Evolutionary conservation across 2,113 vertebrate species (phyloP).

Genomic region (Actinemys pallida): DNA sequence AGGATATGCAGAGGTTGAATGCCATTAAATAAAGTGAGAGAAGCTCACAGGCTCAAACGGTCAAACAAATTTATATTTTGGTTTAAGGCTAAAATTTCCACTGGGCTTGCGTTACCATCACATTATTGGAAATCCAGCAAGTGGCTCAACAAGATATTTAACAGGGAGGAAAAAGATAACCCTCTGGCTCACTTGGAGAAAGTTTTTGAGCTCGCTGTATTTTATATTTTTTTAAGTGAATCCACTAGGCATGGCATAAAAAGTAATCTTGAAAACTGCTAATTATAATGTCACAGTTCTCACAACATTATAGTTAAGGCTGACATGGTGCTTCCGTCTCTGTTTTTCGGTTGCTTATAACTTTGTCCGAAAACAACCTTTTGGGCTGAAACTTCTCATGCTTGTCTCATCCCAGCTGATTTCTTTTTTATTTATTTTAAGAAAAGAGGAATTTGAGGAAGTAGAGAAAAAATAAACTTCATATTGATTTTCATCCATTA

Average conservation of each 20-base stretch:
- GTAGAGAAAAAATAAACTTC: not conserved
- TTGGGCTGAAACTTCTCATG: not conserved
- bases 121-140: not conserved
- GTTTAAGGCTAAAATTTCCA: not conserved
- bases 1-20: not conserved
- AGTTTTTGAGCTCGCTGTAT: rapidly evolving
- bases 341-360: not conserved
- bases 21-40: not conserved
- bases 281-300: not conserved
- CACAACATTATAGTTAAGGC: not conserved
- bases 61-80: not conserved
- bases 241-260: not conserved
- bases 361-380: not conserved
- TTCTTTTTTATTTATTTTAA: not conserved
- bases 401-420: not conserved
- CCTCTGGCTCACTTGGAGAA: not conserved
- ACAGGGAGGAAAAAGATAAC: rapidly evolving
- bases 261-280: not conserved
- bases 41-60: not conserved
- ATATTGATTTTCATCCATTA: not conserved
- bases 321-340: not conserved
- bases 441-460: not conserved
- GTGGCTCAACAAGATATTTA: not conserved
- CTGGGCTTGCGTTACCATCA: not conserved
- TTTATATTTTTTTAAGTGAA: not conserved